Percentiles rank a stretch among this genome's conserved stretches.
These are phyloP conservation scores for Melinaea marsaeus DNA, from an alignment of 2,888 invertebrate species.

Conservation along the genomic window DNA sequence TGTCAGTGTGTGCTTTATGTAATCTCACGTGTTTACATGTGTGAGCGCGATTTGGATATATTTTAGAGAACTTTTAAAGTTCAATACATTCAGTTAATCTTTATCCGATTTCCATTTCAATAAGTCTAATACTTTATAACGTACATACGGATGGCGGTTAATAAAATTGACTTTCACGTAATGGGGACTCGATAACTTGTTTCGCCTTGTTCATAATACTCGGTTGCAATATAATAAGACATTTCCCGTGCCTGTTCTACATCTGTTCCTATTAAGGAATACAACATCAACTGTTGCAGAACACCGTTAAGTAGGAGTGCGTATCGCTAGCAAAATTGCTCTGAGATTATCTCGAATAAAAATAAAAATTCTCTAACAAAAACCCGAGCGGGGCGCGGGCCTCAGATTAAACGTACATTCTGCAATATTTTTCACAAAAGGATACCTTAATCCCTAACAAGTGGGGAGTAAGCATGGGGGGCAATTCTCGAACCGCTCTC, in stretches of 20 bases:
- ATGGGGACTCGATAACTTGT: constrained; percentile 8
- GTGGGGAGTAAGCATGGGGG: constrained; percentile 62
- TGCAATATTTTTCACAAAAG: constrained; percentile 75
- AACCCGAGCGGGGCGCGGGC: constrained; percentile 59
- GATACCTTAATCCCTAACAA: constrained; percentile 75
- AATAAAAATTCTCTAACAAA: constrained; percentile 58
- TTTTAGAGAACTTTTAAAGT: no score
- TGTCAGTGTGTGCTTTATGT: constrained; percentile 31
- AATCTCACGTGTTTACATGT: constrained; percentile 10
- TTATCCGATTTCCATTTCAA: no score
- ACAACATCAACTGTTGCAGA: constrained; percentile 17
- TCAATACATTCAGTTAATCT: no score
- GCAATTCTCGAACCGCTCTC: constrained; percentile 54
- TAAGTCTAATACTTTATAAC: no score
- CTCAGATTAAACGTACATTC: constrained; percentile 73
- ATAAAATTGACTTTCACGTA: background rate
- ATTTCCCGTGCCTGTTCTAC: constrained; percentile 23
- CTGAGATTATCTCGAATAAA: constrained; percentile 57
- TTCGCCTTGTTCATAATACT: background rate
- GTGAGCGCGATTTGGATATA: background rate
- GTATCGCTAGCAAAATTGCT: constrained; percentile 51
- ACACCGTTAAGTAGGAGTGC: constrained; percentile 32
- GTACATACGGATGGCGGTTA: no score
- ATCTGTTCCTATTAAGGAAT: constrained; percentile 34
- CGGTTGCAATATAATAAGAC: constrained; percentile 14